Evolutionary conservation across 2,888 invertebrate species (phyloP), one percentile per base, ranked within the genome.

Genomic region (Anthophora plumipes): DNA sequence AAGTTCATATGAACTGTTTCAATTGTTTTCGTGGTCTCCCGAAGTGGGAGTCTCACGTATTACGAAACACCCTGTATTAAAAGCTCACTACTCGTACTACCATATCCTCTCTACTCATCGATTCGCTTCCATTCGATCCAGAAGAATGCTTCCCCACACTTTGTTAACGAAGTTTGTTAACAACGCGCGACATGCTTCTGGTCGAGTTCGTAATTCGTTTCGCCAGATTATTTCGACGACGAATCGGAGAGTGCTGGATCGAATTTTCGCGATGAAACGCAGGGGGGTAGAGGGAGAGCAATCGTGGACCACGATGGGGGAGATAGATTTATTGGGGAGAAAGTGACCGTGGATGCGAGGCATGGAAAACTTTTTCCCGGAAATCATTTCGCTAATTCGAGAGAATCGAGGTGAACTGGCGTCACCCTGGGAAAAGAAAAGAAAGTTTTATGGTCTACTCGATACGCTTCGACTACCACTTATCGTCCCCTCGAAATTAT

Each of bases 331-430:
- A 83, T 77, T 52, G 80, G 77, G 75, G 76, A 66, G 76, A 80
- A 84, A 80, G 71, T 75, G 78, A 73, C 71, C 63, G 75, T 57
- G 74, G 80, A 82, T 63, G 67, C 37, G 59, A 82, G 77, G 80
- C 80, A 69, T 63, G 77, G 76, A 67, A 84, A 69, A 88, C 82
- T 82, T 86, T 88, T 80, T 78, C 76, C 85, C 73, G 86, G 86
- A 89, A 89, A 89, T 90, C 85, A 90, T 91, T 90, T 84, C 86
- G 86, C 88, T 91, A 89, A 91, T 91, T 90, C 88, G 85, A 64
- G 82, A 77, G 85, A 87, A 91, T 89, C 87, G 89, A 89, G 84
- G 90, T 83, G 82, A 80, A 83, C 84, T 80, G 87, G 50, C 55
- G 57, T 67, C 59, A 41, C 39, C 54, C 50, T 6, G n/a, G 66